Base-by-base conservation (phyloP, 2,888 invertebrate genomes). In the Chalcosyrphus nemorum region DNA sequence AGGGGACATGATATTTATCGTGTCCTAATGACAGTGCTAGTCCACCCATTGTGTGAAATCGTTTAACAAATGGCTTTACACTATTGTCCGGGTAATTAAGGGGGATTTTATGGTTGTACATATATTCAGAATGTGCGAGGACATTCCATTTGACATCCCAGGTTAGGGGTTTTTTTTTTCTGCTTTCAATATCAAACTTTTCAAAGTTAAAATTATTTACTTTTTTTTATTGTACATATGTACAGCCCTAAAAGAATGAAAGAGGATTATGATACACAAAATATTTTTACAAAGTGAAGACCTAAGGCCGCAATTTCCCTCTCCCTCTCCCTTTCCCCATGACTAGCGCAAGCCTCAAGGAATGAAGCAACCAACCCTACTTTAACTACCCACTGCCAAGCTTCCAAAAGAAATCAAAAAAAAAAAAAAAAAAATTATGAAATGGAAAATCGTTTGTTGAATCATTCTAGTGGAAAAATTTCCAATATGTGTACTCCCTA, bases 371-470 rank as follows among this genome's bases (percentile, higher is more conserved):
- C 45, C 47, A 78, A 57, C 72, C 72, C 65, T 65, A 78, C 54
- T 32, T 27, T 27, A 21, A 29, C 15, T 27, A 45, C 24, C 24
- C 47, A 24, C 11, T n/a, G 52, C 17, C 24, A 54, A 74, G 45
- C 66, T 80, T 74, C 32, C 13, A 56, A 29, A 29, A 63, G 29
- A 4, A 70, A 47, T 24, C 57, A 61, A 19, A 17, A 27, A 50
- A 29, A 47, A 38, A 54, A 63, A 47, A 45, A 35, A 45, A 71
- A 76, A 50, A 11, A 50, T 65, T 77, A 27, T 57, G 21, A 70
- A 82, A 77, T 61, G 43, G 78, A 78, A 82, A 82, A 78, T 78
- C 72, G 77, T 72, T 82, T 82, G 61, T 66, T 0, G 66, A 82
- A 68, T 72, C 72, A 82, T 66, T 82, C 77, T 66, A 72, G 61